Evolutionary conservation across 2,888 invertebrate species (phyloP), one percentile per base, ranked within the genome.

Genomic region (Adelphocoris suturalis): DNA sequence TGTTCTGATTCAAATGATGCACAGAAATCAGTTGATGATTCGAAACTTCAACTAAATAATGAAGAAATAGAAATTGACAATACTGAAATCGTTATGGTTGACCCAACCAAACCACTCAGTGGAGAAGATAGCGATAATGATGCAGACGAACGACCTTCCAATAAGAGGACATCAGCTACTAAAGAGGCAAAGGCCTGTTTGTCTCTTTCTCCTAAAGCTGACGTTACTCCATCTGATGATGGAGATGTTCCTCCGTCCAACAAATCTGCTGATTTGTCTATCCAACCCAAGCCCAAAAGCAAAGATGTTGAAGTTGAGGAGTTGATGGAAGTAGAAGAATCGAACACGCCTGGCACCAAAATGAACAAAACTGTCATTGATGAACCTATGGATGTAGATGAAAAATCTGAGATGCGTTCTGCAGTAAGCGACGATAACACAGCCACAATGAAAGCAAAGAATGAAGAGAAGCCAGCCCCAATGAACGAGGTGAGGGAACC

Each of bases 1-100:
- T 7, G n/a, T 61, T 61, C 61, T 61, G n/a, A n/a, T n/a, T n/a
- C 7, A 57, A 57, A 57, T 57, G 23, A 27, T 23, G 11, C 5
- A 23, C 23, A 68, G 9, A 11, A 68, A 68, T 68, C 68, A 80
- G 47, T n/a, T 46, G 57, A 85, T 23, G 88, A 78, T 78, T 78
- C 88, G 7, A 48, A 76, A 76, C 68, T 88, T 13, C 88, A 88
- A 27, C 88, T 88, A 1, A 52, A 27, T 27, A 68, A 88, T 27
- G 88, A 90, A n/a, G 81, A 90, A 47, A 57, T 90, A 14, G 87
- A 90, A 88, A 90, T 47, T n/a, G 90, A 47, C 28, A 28, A 55
- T 27, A 55, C 90, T 11, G 90, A 90, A 90, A 88, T 90, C 16
- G 87, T 90, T 23, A 85, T 68, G 19, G 87, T 90, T 28, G 87